These are phyloP conservation scores for Hypercompe scribonia DNA, from an alignment of 2,888 invertebrate species.

Conservation along the genomic window DNA sequence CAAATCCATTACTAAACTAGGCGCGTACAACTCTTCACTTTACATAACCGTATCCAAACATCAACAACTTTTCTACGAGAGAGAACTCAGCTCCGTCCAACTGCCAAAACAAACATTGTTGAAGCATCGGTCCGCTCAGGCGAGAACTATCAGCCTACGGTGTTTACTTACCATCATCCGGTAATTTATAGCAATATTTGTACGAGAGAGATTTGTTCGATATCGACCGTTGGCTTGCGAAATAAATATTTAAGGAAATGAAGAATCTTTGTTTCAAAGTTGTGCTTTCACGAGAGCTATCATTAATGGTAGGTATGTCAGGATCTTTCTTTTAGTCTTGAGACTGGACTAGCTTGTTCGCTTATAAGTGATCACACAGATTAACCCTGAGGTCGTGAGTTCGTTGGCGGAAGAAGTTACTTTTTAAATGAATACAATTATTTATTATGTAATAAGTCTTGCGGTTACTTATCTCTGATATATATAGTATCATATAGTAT, in stretches of 20 bases:
- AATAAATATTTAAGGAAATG: slow-evolving; percentile 8
- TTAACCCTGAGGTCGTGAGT: too few relatives aligned
- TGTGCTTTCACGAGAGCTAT: too few relatives aligned
- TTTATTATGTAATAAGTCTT: too few relatives aligned
- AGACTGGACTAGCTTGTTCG: too few relatives aligned
- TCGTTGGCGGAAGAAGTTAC: too few relatives aligned
- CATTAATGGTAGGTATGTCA: too few relatives aligned
- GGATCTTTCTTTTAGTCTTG: too few relatives aligned
- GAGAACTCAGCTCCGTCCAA: slow-evolving; percentile 60
- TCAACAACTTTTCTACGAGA: slow-evolving; percentile 20
- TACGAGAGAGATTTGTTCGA: slow-evolving; percentile 40
- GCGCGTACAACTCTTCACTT: slow-evolving; percentile 25
- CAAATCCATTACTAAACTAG: slow-evolving; percentile 30
- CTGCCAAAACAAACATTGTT: slow-evolving; percentile 74
- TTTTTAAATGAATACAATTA: too few relatives aligned
- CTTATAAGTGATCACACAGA: too few relatives aligned
- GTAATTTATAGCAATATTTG: slow-evolving; percentile 43
- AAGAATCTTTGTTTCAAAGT: too few relatives aligned
- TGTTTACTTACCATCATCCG: slow-evolving; percentile 45
- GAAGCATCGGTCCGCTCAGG: slow-evolving; percentile 28
- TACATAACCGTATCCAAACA: slow-evolving; percentile 42
- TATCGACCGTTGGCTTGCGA: slow-evolving; percentile 17
- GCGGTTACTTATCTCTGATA: too few relatives aligned
- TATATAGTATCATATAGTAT: too few relatives aligned
- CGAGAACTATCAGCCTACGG: slow-evolving; percentile 35